Conservation (phyloP, 2,888 invertebrate genomes). For the Odontocolon sp. region DNA sequence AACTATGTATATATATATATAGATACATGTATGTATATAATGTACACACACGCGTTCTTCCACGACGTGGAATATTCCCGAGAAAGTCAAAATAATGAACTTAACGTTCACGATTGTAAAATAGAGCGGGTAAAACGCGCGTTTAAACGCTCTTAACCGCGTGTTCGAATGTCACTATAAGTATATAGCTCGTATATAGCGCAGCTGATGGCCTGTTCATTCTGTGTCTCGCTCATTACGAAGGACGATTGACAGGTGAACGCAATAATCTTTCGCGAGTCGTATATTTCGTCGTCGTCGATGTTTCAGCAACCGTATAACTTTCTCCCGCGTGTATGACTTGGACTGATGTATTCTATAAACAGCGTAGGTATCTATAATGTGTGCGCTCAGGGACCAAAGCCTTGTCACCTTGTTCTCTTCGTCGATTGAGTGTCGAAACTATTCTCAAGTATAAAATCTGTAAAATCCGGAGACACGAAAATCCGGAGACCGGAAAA, state of each 20-base stretch:
- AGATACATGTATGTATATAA: too few relatives aligned
- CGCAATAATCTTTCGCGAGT: slow-evolving; percentile 58
- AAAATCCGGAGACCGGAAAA: not conserved
- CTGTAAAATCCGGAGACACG: not conserved
- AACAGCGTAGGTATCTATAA: not conserved
- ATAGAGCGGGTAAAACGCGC: not conserved
- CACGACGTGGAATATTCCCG: not conserved
- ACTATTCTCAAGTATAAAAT: not conserved
- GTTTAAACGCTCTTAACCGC: not conserved
- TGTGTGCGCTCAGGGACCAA: not conserved
- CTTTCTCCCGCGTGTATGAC: slow-evolving; percentile 57
- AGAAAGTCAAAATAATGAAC: too few relatives aligned
- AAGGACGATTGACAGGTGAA: slow-evolving; percentile 62
- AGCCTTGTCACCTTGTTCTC: not conserved
- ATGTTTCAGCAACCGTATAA: slow-evolving; percentile 60
- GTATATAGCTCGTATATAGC: not conserved
- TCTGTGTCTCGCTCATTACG: slow-evolving; percentile 32
- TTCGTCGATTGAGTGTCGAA: not conserved
- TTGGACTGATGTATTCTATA: not conserved
- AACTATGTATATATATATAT: too few relatives aligned
- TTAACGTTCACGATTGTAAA: not conserved
- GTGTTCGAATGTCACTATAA: slow-evolving; percentile 3
- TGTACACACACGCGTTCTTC: not conserved
- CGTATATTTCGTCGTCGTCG: slow-evolving; percentile 35
- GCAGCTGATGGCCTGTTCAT: not conserved